Evolutionary conservation across 1,140 invertebrate genomes (phyloP), one percentile per base, ranked within the genome.

Genomic region (Apis dorsata): DNA sequence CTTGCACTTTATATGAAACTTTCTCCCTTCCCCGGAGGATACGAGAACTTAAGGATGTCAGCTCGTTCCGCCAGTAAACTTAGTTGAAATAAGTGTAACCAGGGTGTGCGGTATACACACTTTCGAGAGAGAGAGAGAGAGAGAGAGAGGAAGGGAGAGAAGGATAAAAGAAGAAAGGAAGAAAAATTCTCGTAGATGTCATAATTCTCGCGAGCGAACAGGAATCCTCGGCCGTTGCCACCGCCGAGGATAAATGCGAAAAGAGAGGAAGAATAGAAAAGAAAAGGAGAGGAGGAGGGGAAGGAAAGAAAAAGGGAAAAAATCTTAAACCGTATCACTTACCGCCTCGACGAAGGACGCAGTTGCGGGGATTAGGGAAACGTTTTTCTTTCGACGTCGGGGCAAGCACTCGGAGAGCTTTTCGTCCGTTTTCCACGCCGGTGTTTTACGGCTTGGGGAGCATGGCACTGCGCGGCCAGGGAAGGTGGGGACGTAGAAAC

Each of bases 261-360:
- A 44, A 44, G 44, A 1, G 66, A 12, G 0, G 44, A 44, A 59
- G 5, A 8, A 24, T 7, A 44, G 11, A 9, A n/a, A 34, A 15
- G 12, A 15, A 19, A 55, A 49, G 34, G 13, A 63, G 15, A 3
- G n/a, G 13, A 49, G 34, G 13, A 63, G 15, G 9, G n/a, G 13
- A 21, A 9, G 9, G 21, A 72, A 51, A 11, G 7, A 7, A 15
- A 13, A 15, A 24, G 24, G 24, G 24, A 24, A 44, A n/a, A 60
- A 55, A 71, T 83, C 66, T 28, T 66, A 71, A 83, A 83, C 76
- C 75, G 76, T 79, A 79, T 72, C 81, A 72, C 81, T 83, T 79
- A 79, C 66, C 59, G 55, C 28, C 68, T 63, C 21, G 63, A 68
- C 66, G 66, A 28, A 70, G 66, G 66, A 71, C 57, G 81, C 76